Conservation (phyloP, 2,888 invertebrate genomes). For the Drosophila phalerata region DNA sequence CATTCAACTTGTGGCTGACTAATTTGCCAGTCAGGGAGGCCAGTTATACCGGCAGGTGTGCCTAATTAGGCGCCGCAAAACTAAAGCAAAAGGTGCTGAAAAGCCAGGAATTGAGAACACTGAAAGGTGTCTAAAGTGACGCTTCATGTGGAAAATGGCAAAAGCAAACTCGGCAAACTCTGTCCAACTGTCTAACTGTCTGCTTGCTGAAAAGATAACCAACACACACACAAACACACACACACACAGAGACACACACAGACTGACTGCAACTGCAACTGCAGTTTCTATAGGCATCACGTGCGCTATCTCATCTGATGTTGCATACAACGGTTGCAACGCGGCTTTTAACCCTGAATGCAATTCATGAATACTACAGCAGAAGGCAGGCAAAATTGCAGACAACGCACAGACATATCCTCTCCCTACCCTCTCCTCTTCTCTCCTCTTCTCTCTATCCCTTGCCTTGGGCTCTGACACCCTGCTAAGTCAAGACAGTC, state of each 20-base stretch:
- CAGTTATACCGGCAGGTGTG: slow-evolving; percentile 56
- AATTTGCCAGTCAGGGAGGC: slow-evolving; percentile 52
- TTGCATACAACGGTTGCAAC: slow-evolving; percentile 64
- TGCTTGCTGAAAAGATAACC: slow-evolving; percentile 37
- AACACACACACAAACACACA: slow-evolving; percentile 35
- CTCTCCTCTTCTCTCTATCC: background rate
- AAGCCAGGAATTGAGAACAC: slow-evolving; percentile 37
- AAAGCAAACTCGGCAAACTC: slow-evolving; percentile 55
- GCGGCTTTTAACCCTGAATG: slow-evolving; percentile 78
- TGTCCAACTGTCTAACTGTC: slow-evolving; percentile 8
- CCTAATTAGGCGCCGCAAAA: slow-evolving; percentile 71
- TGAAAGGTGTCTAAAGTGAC: slow-evolving; percentile 81
- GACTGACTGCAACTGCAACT: slow-evolving; percentile 34
- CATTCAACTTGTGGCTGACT: slow-evolving; percentile 70
- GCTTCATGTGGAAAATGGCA: slow-evolving; percentile 71
- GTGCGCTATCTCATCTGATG: slow-evolving; percentile 70
- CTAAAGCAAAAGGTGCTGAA: slow-evolving; percentile 63
- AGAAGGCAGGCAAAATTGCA: slow-evolving; percentile 9
- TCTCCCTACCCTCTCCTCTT: slow-evolving; percentile 2
- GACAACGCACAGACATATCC: slow-evolving; percentile 65
- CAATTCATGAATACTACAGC: slow-evolving; percentile 68
- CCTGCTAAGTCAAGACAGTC: slow-evolving; percentile 19
- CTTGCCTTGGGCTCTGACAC: background rate
- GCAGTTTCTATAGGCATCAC: slow-evolving; percentile 57
- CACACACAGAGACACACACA: slow-evolving; percentile 8